Evolutionary conservation across 2,888 invertebrate species (phyloP), one percentile per base, ranked within the genome.

Genomic region (Nomada goodeniana): DNA sequence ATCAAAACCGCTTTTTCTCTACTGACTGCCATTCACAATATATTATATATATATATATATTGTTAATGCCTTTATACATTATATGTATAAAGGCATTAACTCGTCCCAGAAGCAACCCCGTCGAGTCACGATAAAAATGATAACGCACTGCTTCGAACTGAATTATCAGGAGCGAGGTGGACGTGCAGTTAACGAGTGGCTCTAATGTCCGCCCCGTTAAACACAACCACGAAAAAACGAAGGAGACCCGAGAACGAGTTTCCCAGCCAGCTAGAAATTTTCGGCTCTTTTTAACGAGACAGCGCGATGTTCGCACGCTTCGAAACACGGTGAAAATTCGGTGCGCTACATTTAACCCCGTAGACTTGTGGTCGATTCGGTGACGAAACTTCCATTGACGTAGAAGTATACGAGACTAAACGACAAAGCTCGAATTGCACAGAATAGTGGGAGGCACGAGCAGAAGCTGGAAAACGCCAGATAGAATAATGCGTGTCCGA

Each of bases 41-140:
- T 68, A 64, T 36, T 68, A 69, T 69, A 20, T 64, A 57, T 23
- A 23, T 23, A 23, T 23, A 65, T 26, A 69, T 63, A n/a, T n/a
- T n/a, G n/a, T n/a, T n/a, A n/a, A n/a, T n/a, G n/a, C n/a, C n/a
- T n/a, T n/a, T n/a, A n/a, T n/a, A n/a, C n/a, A n/a, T n/a, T n/a
- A 73, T 69, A 81, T 50, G 36, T 29, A 1, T 52, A 9, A 0
- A 11, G 72, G 55, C 68, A 20, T 57, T 67, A 72, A 80, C 71
- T 55, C 36, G 53, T 42, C 42, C 29, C 36, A 50, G 15, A 55
- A 69, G 52, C 63, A 5, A 15, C 64, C 23, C 68, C 78, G 68
- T 68, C 50, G 79, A 57, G 68, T 73, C 69, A 42, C 52, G 73
- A 57, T 59, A 60, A 73, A 79, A 73, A 79, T 81, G 64, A 13